Conservation (phyloP, 2,113 vertebrate genomes). For the Eidolon helvum region DNA sequence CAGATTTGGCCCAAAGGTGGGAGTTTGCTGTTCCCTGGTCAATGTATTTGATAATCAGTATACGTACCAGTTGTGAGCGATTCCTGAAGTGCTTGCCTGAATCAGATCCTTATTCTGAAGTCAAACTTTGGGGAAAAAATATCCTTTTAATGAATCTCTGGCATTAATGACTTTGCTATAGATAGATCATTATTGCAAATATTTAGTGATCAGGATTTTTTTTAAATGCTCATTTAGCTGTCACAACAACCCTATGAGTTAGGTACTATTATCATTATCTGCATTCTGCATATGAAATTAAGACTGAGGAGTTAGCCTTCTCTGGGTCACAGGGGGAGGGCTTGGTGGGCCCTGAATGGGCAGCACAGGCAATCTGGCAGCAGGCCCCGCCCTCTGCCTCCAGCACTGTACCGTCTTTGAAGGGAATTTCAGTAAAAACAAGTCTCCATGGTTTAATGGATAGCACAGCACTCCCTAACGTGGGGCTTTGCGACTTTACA, state of each 20-base stretch:
- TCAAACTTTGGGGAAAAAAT: not conserved
- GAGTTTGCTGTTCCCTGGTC: not conserved
- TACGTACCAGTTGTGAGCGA: not conserved
- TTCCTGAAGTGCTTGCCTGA: not conserved
- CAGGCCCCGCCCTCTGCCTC: too few relatives aligned
- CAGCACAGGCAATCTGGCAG: accelerated
- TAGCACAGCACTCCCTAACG: not conserved
- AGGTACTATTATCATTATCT: not conserved
- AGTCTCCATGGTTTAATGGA: not conserved
- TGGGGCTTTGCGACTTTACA: not conserved
- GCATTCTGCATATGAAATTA: not conserved
- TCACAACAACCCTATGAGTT: not conserved
- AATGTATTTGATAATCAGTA: not conserved
- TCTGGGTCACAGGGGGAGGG: not conserved
- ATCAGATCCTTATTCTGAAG: not conserved
- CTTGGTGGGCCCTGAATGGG: not conserved
- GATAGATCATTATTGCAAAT: not conserved
- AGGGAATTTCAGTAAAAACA: not conserved
- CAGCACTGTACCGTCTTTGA: not conserved
- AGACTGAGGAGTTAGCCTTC: not conserved
- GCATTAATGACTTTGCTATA: not conserved
- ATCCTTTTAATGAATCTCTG: not conserved
- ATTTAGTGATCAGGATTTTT: not conserved
- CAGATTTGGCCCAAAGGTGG: not conserved
- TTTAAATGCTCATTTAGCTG: not conserved